phyloP scores from a whole-genome alignment of 2,797 vertebrate species.

The Syngnathus rostellatus region DNA sequence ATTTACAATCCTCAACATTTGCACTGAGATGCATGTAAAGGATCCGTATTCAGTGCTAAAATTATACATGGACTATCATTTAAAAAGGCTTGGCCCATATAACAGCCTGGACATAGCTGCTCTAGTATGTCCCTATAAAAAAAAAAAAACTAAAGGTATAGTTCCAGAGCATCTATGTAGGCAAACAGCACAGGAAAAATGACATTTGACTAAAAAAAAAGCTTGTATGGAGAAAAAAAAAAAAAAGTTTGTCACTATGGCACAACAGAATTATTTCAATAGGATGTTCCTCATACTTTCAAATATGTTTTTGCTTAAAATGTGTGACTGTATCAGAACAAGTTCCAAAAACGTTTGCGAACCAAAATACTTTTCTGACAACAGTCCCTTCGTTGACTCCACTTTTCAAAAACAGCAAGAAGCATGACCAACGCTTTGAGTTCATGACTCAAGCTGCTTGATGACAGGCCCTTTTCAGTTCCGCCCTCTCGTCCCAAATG shows the following conservation, averaged over 20 bases:
- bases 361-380: background rate
- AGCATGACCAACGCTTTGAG: constrained; percentile 18
- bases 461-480: constrained; percentile 53
- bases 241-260: background rate
- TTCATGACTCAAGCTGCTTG: constrained; percentile 28
- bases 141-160: constrained; percentile 32
- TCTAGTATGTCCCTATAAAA: constrained; percentile 39
- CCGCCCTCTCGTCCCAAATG: constrained; percentile 56
- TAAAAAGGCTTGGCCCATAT: background rate
- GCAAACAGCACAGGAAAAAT: constrained; percentile 8
- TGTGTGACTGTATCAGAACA: background rate
- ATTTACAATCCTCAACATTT: constrained; percentile 31
- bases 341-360: background rate
- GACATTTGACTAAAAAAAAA: background rate
- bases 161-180: constrained; percentile 31
- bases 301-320: background rate
- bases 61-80: constrained; percentile 39
- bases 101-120: constrained; percentile 56
- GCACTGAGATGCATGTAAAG: constrained; percentile 19
- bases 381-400: background rate
- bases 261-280: background rate
- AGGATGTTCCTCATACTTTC: background rate
- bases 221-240: background rate
- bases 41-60: constrained; percentile 44
- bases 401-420: constrained; percentile 18